Evolutionary conservation across 1,140 invertebrate species (phyloP).

Genomic region (Drosophila kepulauana): DNA sequence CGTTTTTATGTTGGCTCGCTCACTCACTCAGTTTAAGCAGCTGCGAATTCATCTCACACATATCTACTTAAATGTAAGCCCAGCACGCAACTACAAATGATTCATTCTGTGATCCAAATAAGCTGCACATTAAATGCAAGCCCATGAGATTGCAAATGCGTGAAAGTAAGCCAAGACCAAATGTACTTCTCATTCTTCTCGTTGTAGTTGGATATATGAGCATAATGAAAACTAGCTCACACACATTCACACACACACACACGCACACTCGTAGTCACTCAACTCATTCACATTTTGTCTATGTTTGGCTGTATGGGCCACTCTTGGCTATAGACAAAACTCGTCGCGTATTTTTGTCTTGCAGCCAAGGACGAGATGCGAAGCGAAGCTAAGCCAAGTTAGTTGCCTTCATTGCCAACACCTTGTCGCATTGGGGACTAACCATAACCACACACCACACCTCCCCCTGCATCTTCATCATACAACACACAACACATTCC

Average conservation of each 20-base stretch:
- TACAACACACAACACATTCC: background rate
- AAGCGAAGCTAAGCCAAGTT: background rate
- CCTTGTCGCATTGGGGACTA: slow-evolving; percentile 58
- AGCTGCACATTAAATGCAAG: slow-evolving; percentile 47
- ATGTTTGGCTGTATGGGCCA: slow-evolving; percentile 45
- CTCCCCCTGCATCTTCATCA: background rate
- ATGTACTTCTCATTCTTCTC: slow-evolving; percentile 20
- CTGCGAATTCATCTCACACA: slow-evolving; percentile 22
- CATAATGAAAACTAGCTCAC: slow-evolving; percentile 65
- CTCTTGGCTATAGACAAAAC: slow-evolving; percentile 56
- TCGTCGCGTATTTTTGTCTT: slow-evolving; percentile 41
- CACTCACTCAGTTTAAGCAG: slow-evolving; percentile 8
- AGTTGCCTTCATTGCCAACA: slow-evolving; percentile 70
- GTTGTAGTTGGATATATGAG: slow-evolving; percentile 10
- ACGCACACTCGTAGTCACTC: slow-evolving; percentile 4
- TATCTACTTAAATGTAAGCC: slow-evolving; percentile 28
- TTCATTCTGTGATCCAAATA: slow-evolving; percentile 41
- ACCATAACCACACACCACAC: slow-evolving; percentile 10
- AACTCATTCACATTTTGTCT: slow-evolving; percentile 54
- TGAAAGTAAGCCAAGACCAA: slow-evolving; percentile 49
- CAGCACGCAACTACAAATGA: slow-evolving; percentile 30
- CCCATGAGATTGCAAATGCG: slow-evolving; percentile 26
- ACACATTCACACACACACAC: background rate
- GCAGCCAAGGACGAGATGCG: slow-evolving; percentile 54
- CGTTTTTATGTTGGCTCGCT: slow-evolving; percentile 1